Conservation (phyloP, 2,888 invertebrate genomes). For the Eubasilissa splendida region DNA sequence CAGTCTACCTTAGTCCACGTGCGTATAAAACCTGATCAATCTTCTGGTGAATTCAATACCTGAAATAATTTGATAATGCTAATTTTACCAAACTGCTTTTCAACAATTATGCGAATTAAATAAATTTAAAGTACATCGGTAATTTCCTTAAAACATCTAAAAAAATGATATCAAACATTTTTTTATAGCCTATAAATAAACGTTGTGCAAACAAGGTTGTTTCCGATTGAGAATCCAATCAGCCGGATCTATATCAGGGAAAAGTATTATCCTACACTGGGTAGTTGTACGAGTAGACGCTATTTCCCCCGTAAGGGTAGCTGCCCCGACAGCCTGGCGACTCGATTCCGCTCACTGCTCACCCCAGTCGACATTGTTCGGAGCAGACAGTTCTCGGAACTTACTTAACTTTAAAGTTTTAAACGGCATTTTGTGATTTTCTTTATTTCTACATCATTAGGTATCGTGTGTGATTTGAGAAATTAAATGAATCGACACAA, state of each 20-base stretch:
- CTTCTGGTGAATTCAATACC: too few relatives aligned
- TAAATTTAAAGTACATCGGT: too few relatives aligned
- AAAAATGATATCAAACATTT: background rate
- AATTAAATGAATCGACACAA: too few relatives aligned
- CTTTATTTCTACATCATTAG: too few relatives aligned
- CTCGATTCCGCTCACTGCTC: background rate
- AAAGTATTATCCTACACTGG: background rate
- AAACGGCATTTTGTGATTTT: background rate
- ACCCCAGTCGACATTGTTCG: background rate
- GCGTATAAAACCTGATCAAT: too few relatives aligned
- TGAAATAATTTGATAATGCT: too few relatives aligned
- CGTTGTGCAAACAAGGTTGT: conserved; percentile 12
- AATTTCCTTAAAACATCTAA: too few relatives aligned
- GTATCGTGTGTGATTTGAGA: too few relatives aligned
- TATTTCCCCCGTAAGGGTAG: conserved; percentile 11
- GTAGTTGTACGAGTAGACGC: background rate
- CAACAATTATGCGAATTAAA: too few relatives aligned
- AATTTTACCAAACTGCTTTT: too few relatives aligned
- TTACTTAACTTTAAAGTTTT: background rate
- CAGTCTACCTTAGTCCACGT: too few relatives aligned
- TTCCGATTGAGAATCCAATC: conserved; percentile 28
- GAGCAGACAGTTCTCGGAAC: background rate
- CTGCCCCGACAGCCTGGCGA: conserved; percentile 26
- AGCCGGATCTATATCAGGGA: conserved; percentile 20
- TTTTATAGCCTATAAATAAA: too few relatives aligned